Percentiles rank a stretch among this genome's conserved stretches.
Evolutionary conservation across 2,797 vertebrate genomes (phyloP).

Genomic region (Takifugu ocellatus): DNA sequence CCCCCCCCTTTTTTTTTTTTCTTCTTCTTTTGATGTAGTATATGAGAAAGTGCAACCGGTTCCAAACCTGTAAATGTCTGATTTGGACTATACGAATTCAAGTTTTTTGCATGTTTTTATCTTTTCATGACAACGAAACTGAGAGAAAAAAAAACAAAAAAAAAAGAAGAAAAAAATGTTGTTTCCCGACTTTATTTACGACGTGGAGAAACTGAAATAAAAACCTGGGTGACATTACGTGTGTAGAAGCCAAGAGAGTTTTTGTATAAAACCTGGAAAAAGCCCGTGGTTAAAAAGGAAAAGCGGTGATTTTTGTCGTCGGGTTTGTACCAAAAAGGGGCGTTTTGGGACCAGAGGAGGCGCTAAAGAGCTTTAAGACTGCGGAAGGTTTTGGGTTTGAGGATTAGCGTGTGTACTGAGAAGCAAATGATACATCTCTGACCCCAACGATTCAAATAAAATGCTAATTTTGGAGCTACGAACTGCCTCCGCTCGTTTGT

Average conservation of each 20-base stretch:
- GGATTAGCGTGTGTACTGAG: slow-evolving; percentile 94
- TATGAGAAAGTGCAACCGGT: slow-evolving; percentile 91
- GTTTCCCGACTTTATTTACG: slow-evolving; percentile 92
- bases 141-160: slow-evolving; percentile 52
- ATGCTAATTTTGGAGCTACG: slow-evolving; percentile 98
- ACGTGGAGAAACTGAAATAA: slow-evolving; percentile 82
- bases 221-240: slow-evolving; percentile 88
- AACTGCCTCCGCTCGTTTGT: slow-evolving; percentile 72
- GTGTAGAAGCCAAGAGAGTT: slow-evolving; percentile 73
- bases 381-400: slow-evolving; percentile 85
- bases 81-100: slow-evolving; percentile 91
- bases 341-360: slow-evolving; percentile 68
- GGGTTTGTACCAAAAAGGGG: slow-evolving; percentile 96
- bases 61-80: slow-evolving; percentile 96
- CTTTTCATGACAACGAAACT: slow-evolving; percentile 87
- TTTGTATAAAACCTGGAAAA: slow-evolving; percentile 69
- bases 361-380: slow-evolving; percentile 90
- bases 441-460: slow-evolving; percentile 98
- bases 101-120: slow-evolving; percentile 99
- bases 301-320: slow-evolving; percentile 82
- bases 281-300: slow-evolving; percentile 44
- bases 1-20: slow-evolving; percentile 64
- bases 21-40: slow-evolving; percentile 85
- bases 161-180: slow-evolving; percentile 74
- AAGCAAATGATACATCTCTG: slow-evolving; percentile 93